These are phyloP conservation scores for Stenodema calcarata DNA, from an alignment of 2,888 invertebrate genomes.

Conservation along the genomic window DNA sequence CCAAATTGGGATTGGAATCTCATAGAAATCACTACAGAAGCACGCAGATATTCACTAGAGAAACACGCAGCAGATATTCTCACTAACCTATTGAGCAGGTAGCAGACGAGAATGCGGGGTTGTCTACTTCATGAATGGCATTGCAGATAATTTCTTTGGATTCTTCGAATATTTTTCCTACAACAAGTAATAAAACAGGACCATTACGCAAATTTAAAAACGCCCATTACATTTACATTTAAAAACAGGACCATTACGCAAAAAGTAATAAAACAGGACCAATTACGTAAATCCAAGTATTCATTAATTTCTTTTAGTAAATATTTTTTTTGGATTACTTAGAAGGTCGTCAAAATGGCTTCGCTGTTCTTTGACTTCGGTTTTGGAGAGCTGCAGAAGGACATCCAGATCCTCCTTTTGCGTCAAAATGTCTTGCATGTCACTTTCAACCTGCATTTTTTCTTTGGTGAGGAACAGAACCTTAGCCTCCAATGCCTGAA, in stretches of 20 bases:
- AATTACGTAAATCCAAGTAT: too few species aligned
- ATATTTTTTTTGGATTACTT: slow-evolving; percentile 46
- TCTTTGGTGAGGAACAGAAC: slow-evolving; percentile 70
- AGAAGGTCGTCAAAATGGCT: slow-evolving; percentile 57
- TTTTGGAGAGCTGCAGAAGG: slow-evolving; percentile 60
- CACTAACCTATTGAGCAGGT: slow-evolving; percentile 68
- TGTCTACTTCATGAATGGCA: slow-evolving; percentile 69
- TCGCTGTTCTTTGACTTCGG: slow-evolving; percentile 55
- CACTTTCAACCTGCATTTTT: slow-evolving; percentile 70
- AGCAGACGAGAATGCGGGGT: slow-evolving; percentile 71
- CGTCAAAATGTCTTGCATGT: slow-evolving; percentile 71
- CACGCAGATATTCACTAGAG: not conserved
- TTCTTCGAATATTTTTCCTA: slow-evolving; percentile 56
- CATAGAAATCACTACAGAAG: not conserved
- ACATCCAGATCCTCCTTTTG: slow-evolving; percentile 73
- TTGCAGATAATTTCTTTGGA: slow-evolving; percentile 65
- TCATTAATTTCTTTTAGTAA: too few species aligned
- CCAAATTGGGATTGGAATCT: not conserved
- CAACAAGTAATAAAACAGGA: not conserved
- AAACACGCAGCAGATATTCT: too few species aligned
- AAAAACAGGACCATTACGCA: too few species aligned
- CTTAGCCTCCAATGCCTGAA: slow-evolving; percentile 70
- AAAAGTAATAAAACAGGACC: not conserved
- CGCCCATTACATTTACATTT: too few species aligned
- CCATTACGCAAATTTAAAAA: too few species aligned